Percentiles rank a stretch among this genome's conserved stretches.
Conservation (phyloP, 2,888 invertebrate species). For the Euphydryas editha region DNA sequence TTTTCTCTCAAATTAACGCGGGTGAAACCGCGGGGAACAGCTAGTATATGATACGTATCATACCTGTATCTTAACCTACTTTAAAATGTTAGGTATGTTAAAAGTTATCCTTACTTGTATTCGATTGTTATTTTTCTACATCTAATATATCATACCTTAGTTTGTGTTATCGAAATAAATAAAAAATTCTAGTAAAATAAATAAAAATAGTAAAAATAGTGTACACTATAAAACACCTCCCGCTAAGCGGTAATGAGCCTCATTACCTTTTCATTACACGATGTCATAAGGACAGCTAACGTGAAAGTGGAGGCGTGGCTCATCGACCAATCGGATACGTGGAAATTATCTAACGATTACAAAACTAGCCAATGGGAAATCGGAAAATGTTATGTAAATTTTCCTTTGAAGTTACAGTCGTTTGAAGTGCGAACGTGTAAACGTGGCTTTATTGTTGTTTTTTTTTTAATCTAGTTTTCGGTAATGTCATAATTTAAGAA, state of each 20-base stretch:
- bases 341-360: conserved; percentile 64
- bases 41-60: background rate
- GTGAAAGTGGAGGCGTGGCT: conserved; percentile 68
- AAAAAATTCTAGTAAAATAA: background rate
- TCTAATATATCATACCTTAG: too few species aligned
- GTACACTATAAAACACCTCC: conserved; percentile 46
- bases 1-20: too few species aligned
- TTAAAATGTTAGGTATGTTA: too few species aligned
- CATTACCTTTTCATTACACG: conserved; percentile 71
- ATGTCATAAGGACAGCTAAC: conserved; percentile 46
- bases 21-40: too few species aligned
- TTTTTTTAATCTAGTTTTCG: conserved; percentile 3
- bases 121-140: too few species aligned
- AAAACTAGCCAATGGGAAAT: conserved; percentile 56
- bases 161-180: background rate
- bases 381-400: conserved; percentile 55
- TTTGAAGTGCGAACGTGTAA: conserved; percentile 27
- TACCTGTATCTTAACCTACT: too few species aligned
- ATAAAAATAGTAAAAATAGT: background rate
- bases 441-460: conserved; percentile 21
- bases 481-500: background rate
- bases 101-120: too few species aligned
- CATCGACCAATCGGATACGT: conserved; percentile 59
- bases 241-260: conserved; percentile 62
- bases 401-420: conserved; percentile 35